Base-by-base conservation (phyloP, 2,797 vertebrate species). In the Lemur catta region DNA sequence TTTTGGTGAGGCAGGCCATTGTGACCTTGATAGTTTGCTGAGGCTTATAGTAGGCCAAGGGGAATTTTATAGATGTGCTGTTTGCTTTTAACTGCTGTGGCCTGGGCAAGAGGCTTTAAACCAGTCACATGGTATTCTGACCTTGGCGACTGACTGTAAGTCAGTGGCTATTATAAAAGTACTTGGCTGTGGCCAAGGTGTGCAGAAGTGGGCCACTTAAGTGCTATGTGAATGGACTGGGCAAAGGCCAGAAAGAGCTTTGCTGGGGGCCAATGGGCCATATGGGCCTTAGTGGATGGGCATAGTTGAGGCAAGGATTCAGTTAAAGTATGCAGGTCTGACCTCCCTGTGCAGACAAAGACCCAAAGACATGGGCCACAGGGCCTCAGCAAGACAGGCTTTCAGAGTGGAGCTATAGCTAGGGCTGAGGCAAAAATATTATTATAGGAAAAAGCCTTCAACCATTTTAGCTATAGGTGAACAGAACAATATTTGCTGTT, bases 61-160 rank as follows among this genome's bases (percentile, higher is more conserved):
- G 61, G 84, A 94, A 38, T 63, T 85, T 97, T 89, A 94, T 52
- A 76, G 78, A 35, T 78, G n/a, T 85, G 33, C 13, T 90, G 81
- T 91, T 95, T 92, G 72, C 35, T 96, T 95, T 92, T 97, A 89
- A 94, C 63, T 69, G 91, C 30, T 67, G 4, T 86, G 69, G 67
- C 61, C 86, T 85, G 35, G n/a, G 48, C 43, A 78, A 63, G 82
- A 93, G 24, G 52, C 71, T 95, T 89, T 95, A 91, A 89, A 87
- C 17, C 30, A 84, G 87, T 82, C 69, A 76, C 74, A 65, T 14
- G 63, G 48, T 93, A 35, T 84, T 92, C 80, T 95, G 96, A 94
- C 91, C 79, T 95, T 96, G 92, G 63, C 1, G 13, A 57, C 20
- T 93, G 94, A 92, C 88, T 48, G 0, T 84, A 55, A 46, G 24